phyloP scores from a whole-genome alignment of 2,888 invertebrate species.

The Acleris holmiana region DNA sequence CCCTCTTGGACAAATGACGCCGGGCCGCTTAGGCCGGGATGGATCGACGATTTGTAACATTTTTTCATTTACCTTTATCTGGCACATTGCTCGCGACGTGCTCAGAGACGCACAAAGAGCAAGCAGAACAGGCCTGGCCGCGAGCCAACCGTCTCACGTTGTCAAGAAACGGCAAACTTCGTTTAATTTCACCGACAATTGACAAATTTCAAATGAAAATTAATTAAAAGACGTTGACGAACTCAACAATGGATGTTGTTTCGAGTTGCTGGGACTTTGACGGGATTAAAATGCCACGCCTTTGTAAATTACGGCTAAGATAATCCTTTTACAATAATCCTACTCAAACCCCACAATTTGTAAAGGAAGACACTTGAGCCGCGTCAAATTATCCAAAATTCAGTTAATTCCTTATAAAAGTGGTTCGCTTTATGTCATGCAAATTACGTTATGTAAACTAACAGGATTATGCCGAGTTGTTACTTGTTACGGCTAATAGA shows the following conservation, averaged over 20 bases:
- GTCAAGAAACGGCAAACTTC: slow-evolving; percentile 66
- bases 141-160: slow-evolving; percentile 61
- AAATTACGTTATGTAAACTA: slow-evolving; percentile 32
- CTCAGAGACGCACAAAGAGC: slow-evolving; percentile 42
- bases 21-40: slow-evolving; percentile 3
- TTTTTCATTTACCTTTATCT: slow-evolving; percentile 43
- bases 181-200: slow-evolving; percentile 67
- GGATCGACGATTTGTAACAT: slow-evolving; percentile 40
- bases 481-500: slow-evolving; percentile 23
- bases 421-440: slow-evolving; percentile 30
- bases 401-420: slow-evolving; percentile 32
- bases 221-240: slow-evolving; percentile 70
- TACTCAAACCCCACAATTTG: slow-evolving; percentile 35
- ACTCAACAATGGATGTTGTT: slow-evolving; percentile 62
- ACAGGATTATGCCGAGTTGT: slow-evolving; percentile 17
- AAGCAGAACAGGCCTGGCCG: slow-evolving; percentile 56
- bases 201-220: slow-evolving; percentile 69
- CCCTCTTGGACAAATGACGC: slow-evolving; percentile 41
- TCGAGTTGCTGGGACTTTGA: slow-evolving; percentile 55
- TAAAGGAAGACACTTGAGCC: slow-evolving; percentile 33
- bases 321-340: slow-evolving; percentile 40
- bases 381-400: slow-evolving; percentile 33
- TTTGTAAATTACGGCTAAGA: slow-evolving; percentile 55
- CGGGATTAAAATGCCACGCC: slow-evolving; percentile 60
- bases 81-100: slow-evolving; percentile 40